Percentiles rank a stretch among this genome's conserved stretches.
These are phyloP conservation scores for Verasper variegatus DNA, from an alignment of 2,113 vertebrate species.

Conservation along the genomic window DNA sequence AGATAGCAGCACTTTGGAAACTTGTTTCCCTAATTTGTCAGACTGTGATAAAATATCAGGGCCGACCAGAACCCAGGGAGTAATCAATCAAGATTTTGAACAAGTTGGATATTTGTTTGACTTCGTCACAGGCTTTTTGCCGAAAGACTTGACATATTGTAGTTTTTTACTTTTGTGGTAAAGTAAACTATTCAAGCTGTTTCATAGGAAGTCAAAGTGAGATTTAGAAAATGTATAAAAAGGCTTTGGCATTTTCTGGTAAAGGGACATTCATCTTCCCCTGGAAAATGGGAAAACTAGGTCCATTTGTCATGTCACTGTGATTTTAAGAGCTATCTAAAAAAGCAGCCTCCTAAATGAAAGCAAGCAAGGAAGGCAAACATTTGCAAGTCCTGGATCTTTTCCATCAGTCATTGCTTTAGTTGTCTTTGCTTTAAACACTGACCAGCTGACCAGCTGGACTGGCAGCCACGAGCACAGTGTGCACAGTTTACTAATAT, in stretches of 20 bases:
- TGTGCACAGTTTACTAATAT: constrained; percentile 7
- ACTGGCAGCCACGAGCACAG: neutral
- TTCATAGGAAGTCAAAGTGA: constrained; percentile 1
- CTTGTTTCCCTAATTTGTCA: neutral
- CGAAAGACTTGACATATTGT: neutral
- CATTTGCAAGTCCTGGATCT: neutral
- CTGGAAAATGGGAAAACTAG: constrained; percentile 31
- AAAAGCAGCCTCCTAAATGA: constrained; percentile 7
- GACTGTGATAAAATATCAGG: neutral
- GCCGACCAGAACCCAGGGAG: neutral
- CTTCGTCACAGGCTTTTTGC: neutral
- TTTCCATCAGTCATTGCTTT: neutral
- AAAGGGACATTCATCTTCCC: constrained; percentile 11
- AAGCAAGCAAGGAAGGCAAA: neutral
- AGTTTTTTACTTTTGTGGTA: neutral
- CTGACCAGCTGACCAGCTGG: neutral
- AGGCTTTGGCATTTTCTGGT: neutral
- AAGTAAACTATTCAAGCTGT: neutral
- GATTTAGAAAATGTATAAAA: constrained; percentile 6
- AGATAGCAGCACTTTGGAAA: neutral
- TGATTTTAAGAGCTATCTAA: constrained; percentile 33
- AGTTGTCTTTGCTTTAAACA: neutral
- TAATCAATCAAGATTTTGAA: constrained; percentile 8
- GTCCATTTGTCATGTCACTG: constrained; percentile 20
- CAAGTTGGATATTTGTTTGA: neutral